Base-by-base conservation (phyloP, 2,888 invertebrate species). In the Capitulum mitella region DNA sequence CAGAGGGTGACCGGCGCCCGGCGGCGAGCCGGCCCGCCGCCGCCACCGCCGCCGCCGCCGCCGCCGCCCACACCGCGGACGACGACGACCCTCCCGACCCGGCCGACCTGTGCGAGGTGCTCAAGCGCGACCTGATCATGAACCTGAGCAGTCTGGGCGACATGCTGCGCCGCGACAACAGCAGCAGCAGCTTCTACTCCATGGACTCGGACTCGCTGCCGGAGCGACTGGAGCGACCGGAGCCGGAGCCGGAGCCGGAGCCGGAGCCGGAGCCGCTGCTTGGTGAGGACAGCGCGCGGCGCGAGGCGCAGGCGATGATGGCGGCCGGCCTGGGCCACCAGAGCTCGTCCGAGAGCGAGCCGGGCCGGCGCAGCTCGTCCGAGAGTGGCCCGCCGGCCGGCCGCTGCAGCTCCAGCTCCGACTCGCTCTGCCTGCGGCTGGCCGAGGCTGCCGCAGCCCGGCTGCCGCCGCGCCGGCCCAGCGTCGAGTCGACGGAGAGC, bases 101-200 rank as follows among this genome's bases (percentile, higher is more conserved):
- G 14, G 26, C 70, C 37, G 70, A 70, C n/a, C 22, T 32, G 19
- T 70, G 70, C 70, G 70, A 70, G 37, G 34, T 22, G 34, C 70
- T 70, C 19, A 70, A 70, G 37, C 37, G 70, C 6, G 70, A 70
- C 26, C 70, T 70, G 37, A 37, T 70, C 34, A 32, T 22, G 34
- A 37, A 19, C 8, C 70, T 70, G 37, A 37, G 34, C 70, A 32
- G 70, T 1, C 37, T 70, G 37, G 70, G 70, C 34, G 70, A 70
- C 70, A 70, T 70, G 37, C 70, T 70, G 70, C 70, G 37, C 19
- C 70, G 70, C 70, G 70, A 70, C 70, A 37, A 37, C 70, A 70
- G 70, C 70, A 70, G 70, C 70, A 22, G 70, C 70, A 70, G 70
- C 70, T 70, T 70, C 70, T 70, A 70, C 70, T 70, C 70, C 6